These are phyloP conservation scores for Sminthurinus aureus DNA, from an alignment of 2,888 invertebrate genomes.

Conservation along the genomic window DNA sequence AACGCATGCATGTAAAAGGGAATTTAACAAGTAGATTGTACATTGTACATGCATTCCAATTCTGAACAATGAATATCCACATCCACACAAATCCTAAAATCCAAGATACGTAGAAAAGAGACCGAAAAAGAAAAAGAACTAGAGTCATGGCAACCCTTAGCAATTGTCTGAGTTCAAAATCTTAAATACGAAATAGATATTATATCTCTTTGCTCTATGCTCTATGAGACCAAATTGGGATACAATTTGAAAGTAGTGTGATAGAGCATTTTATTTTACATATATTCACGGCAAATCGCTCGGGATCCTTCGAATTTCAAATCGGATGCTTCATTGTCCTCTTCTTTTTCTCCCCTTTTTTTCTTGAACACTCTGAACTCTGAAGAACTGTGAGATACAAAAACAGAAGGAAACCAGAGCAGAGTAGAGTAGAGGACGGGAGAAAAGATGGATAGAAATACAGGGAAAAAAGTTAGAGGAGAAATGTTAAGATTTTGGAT, in stretches of 20 bases:
- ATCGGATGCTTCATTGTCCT: not conserved
- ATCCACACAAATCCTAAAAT: too few relatives aligned
- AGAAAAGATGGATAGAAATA: not conserved
- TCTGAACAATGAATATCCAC: too few relatives aligned
- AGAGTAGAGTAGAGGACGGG: slow-evolving; percentile 8
- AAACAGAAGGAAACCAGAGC: not conserved
- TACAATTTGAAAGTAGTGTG: too few relatives aligned
- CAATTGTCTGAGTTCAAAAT: not conserved
- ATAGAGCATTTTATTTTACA: not conserved
- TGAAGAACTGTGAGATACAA: not conserved
- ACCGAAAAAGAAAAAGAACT: not conserved
- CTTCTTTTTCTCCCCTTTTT: not conserved
- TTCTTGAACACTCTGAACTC: not conserved
- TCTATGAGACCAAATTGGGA: too few relatives aligned
- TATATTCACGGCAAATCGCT: not conserved
- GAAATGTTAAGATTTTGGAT: not conserved
- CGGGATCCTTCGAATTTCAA: not conserved
- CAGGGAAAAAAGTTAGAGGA: not conserved
- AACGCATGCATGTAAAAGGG: too few relatives aligned
- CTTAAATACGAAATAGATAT: not conserved
- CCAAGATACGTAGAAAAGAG: not conserved
- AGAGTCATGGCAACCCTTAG: not conserved
- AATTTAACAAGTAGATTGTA: too few relatives aligned
- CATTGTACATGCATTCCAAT: too few relatives aligned
- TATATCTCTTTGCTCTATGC: too few relatives aligned